These are phyloP conservation scores for Tribolium freemani DNA, from an alignment of 2,888 invertebrate genomes.

Conservation along the genomic window DNA sequence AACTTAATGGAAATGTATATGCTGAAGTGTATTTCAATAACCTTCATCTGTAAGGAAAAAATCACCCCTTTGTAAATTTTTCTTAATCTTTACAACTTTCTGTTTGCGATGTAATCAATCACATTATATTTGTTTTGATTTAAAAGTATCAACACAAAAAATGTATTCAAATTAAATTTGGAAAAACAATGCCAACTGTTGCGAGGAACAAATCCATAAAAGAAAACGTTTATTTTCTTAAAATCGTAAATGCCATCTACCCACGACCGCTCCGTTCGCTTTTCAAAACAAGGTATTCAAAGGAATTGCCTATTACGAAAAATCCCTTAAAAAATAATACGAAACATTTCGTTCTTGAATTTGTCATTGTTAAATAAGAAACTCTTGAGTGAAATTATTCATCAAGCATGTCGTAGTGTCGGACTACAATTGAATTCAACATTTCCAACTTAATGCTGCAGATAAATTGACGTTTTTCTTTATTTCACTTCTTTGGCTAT, in stretches of 20 bases:
- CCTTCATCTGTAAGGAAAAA: too few relatives aligned
- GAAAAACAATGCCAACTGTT: not conserved
- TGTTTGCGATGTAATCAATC: not conserved
- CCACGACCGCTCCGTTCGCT: not conserved
- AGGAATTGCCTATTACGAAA: not conserved
- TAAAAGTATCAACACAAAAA: not conserved
- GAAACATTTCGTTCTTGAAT: not conserved
- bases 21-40: too few relatives aligned
- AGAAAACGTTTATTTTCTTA: not conserved
- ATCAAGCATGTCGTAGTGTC: not conserved
- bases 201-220: not conserved
- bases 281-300: not conserved
- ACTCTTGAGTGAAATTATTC: not conserved
- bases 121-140: not conserved
- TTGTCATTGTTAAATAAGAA: not conserved
- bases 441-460: not conserved
- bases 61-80: too few relatives aligned
- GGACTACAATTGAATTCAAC: not conserved
- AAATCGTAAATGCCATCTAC: not conserved
- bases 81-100: too few relatives aligned
- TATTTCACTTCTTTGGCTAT: not conserved
- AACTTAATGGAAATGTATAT: too few relatives aligned
- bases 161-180: not conserved
- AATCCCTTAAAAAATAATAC: not conserved
- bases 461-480: not conserved